Evolutionary conservation across 1,140 invertebrate genomes (phyloP), one percentile per base, ranked within the genome.

Genomic region (Cotesia vestalis): DNA sequence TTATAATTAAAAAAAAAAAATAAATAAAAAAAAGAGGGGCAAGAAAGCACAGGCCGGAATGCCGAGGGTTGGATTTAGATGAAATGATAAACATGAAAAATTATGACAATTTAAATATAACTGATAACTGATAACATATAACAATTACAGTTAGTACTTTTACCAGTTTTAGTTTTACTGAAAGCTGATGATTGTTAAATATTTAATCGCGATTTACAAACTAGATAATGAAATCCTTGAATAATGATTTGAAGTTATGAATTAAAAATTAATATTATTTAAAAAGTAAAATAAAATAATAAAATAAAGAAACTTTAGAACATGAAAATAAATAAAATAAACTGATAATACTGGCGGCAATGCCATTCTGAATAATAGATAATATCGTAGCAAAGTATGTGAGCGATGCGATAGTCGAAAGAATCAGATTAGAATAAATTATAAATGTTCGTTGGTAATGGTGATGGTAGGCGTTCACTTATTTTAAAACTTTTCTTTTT

Each of bases 11-110:
- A 64, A 67, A 53, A 67, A 60, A 36, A 61, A 60, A 38, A 35
- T 35, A 73, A 17, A 11, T 64, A 73, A 64, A 69, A 36, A 70
- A 66, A 66, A n/a, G 40, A 61, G 62, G 69, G 66, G 62, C 66
- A 62, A 71, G 59, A 63, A 70, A 70, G 63, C 67, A 60, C 57
- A 55, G 52, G 38, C 63, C 36, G 66, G 34, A 52, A 51, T 74
- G 57, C 57, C 34, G 38, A 71, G 17, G 12, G 52, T 4, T 12
- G 27, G 27, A 64, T 52, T 12, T n/a, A 12, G 17, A 66, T 17
- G 20, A 11, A 20, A 36, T 27, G 38, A 66, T 20, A 51, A 51
- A 27, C 51, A 51, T 64, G 40, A 46, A 35, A 53, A 69, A 46
- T 52, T 5, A 46, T 40, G 36, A 59, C 35, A 46, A 63, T 20